Evolutionary conservation across 1,140 invertebrate genomes (phyloP).

Genomic region (Euwallacea similis): DNA sequence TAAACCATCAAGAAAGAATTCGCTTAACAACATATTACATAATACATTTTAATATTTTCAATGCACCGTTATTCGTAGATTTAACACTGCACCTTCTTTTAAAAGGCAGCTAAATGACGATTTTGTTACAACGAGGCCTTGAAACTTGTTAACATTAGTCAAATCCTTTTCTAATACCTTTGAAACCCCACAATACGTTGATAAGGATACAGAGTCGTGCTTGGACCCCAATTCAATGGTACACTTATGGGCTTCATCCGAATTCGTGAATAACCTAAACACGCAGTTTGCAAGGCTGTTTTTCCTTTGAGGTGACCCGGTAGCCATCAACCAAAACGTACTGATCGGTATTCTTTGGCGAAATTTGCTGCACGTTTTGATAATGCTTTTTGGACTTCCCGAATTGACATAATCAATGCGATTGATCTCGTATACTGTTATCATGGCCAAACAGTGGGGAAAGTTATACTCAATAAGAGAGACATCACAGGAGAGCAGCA

Average conservation of each 20-base stretch:
- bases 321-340: conserved; percentile 51
- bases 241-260: conserved; percentile 43
- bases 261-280: conserved; percentile 49
- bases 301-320: conserved; percentile 40
- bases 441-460: conserved; percentile 43
- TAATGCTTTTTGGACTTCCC: conserved; percentile 37
- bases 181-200: conserved; percentile 46
- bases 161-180: conserved; percentile 42
- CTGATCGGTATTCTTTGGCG: conserved; percentile 43
- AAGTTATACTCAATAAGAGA: conserved; percentile 37
- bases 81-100: conserved; percentile 44
- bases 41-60: too few relatives aligned
- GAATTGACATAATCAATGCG: conserved; percentile 39
- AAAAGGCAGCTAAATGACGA: conserved; percentile 43
- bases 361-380: conserved; percentile 43
- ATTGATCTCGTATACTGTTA: conserved; percentile 46
- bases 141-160: conserved; percentile 41
- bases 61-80: conserved; percentile 48
- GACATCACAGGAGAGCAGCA: conserved; percentile 40
- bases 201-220: conserved; percentile 43
- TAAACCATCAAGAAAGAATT: too few relatives aligned
- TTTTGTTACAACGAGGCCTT: conserved; percentile 45
- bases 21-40: too few relatives aligned
- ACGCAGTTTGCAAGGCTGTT: conserved; percentile 38
- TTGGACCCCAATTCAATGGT: conserved; percentile 48